Conservation (phyloP, 2,797 vertebrate genomes). For the Lerista edwardsae region DNA sequence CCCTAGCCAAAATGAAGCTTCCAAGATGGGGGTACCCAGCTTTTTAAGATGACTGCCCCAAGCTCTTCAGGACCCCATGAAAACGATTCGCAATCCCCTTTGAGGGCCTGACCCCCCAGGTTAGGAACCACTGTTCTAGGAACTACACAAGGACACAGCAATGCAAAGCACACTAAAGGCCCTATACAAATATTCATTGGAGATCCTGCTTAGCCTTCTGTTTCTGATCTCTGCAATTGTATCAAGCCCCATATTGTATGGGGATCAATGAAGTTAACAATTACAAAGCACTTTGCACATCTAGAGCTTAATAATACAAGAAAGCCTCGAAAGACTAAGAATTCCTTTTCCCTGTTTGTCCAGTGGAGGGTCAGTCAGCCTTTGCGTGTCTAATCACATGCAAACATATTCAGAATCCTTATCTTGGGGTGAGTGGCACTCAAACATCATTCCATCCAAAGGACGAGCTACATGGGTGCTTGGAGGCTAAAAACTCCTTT, state of each 20-base stretch:
- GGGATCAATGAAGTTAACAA: not conserved
- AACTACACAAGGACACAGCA: not conserved
- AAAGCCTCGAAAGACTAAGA: not conserved
- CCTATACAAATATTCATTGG: not conserved
- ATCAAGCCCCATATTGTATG: not conserved
- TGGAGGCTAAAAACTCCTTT: not conserved
- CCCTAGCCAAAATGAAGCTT: too few relatives aligned
- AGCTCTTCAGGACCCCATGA: too few relatives aligned
- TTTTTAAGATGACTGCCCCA: too few relatives aligned
- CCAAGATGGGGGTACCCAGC: too few relatives aligned
- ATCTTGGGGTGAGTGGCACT: slow-evolving; percentile 67
- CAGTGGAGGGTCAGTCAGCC: slow-evolving; percentile 66
- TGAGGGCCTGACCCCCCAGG: too few relatives aligned
- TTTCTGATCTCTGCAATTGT: not conserved
- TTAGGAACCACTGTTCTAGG: too few relatives aligned
- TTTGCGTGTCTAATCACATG: slow-evolving; percentile 50
- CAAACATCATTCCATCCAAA: slow-evolving; percentile 79
- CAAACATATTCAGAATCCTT: slow-evolving; percentile 75
- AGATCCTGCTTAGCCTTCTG: not conserved
- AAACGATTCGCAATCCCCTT: too few relatives aligned
- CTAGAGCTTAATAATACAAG: not conserved
- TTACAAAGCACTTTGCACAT: not conserved
- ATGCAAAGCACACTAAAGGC: not conserved
- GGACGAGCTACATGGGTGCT: slow-evolving; percentile 14
- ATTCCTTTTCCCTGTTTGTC: not conserved